Evolutionary conservation across 2,113 vertebrate species (phyloP).

Genomic region (Aegotheles bennettii): DNA sequence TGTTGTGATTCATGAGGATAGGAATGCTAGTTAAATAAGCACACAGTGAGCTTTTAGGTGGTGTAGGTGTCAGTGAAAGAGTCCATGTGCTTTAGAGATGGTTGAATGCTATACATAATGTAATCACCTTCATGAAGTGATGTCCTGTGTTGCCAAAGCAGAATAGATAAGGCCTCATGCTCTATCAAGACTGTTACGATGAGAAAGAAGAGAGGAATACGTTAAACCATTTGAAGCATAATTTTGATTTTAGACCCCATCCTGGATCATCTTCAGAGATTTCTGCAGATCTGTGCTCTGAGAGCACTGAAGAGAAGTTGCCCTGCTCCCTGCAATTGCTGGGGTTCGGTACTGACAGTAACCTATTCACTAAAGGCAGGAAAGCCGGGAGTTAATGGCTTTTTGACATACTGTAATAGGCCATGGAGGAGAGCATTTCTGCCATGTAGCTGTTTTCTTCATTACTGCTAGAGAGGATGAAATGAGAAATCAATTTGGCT

Average conservation of each 20-base stretch:
- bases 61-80: neutral
- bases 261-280: neutral
- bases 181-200: neutral
- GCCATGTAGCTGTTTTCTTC: neutral
- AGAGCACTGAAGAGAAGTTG: neutral
- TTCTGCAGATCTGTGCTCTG: neutral
- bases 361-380: neutral
- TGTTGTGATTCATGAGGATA: neutral
- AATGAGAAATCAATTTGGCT: slow-evolving; percentile 33
- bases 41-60: neutral
- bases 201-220: neutral
- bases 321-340: neutral
- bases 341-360: neutral
- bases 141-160: neutral
- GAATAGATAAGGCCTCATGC: neutral
- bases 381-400: neutral
- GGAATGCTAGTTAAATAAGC: neutral
- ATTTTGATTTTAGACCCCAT: neutral
- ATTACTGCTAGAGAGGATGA: neutral
- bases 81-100: neutral
- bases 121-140: neutral
- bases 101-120: neutral
- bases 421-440: neutral
- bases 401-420: slow-evolving; percentile 3
- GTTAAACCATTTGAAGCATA: neutral